Conservation (phyloP, 92 coral and sea anemone genomes). For the Ricordea florida region DNA sequence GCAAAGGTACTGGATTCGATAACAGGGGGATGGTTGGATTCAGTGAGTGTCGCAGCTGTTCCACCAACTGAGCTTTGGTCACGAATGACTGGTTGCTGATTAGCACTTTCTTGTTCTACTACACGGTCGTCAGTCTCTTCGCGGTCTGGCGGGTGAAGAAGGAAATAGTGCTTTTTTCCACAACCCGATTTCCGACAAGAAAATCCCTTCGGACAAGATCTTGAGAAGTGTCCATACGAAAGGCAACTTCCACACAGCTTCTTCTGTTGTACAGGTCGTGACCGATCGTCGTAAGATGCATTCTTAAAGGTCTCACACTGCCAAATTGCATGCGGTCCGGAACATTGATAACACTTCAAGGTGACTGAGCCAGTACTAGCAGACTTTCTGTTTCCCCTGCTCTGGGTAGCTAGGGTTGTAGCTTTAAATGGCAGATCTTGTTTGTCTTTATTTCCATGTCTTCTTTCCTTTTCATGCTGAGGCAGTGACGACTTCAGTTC, state of each 20-base stretch:
- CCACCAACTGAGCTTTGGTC: slow-evolving; percentile 4
- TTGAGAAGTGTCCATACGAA: slow-evolving; percentile 63
- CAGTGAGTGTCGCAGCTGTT: slow-evolving; percentile 2
- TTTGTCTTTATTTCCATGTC: neutral
- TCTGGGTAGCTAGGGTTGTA: slow-evolving; percentile 27
- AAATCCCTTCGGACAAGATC: slow-evolving; percentile 63
- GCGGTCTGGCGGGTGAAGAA: slow-evolving; percentile 47
- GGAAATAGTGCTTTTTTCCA: slow-evolving; percentile 50
- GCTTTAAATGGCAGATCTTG: slow-evolving; percentile 37
- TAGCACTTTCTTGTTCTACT: neutral
- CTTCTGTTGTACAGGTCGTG: slow-evolving; percentile 50
- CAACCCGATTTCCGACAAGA: slow-evolving; percentile 53
- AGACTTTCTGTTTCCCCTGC: neutral
- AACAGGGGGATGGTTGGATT: slow-evolving; percentile 4
- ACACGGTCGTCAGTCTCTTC: neutral
- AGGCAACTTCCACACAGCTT: slow-evolving; percentile 63
- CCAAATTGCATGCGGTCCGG: slow-evolving; percentile 55
- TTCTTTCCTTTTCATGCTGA: slow-evolving; percentile 27
- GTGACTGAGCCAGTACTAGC: neutral
- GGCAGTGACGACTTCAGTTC: slow-evolving; percentile 33
- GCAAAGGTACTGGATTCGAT: slow-evolving; percentile 11
- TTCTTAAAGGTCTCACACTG: slow-evolving; percentile 56
- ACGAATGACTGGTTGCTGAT: neutral
- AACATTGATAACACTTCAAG: slow-evolving; percentile 47
- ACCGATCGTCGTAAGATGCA: slow-evolving; percentile 44